A percentile compares a stretch with the other conserved stretches of the same genome.
Conservation (phyloP, 1,140 invertebrate genomes). For the Potamilus streckersoni region DNA sequence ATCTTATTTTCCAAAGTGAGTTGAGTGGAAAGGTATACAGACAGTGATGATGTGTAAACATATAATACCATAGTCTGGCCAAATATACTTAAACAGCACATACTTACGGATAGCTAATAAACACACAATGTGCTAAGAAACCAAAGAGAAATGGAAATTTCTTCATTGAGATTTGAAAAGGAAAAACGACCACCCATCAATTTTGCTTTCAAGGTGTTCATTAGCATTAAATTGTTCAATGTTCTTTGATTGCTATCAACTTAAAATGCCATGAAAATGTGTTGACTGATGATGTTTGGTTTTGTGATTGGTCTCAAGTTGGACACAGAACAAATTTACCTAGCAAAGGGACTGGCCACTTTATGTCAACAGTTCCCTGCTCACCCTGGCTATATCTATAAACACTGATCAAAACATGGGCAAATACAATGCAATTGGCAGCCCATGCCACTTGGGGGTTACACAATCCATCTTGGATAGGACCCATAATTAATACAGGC, state of each 20-base stretch:
- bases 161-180: too few relatives aligned
- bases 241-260: background rate
- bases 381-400: conserved; percentile 22
- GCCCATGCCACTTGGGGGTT: conserved; percentile 18
- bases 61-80: too few relatives aligned
- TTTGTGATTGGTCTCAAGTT: conserved; percentile 33
- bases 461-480: conserved; percentile 12
- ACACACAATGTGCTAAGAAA: too few relatives aligned
- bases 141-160: too few relatives aligned
- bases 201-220: too few relatives aligned
- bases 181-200: too few relatives aligned
- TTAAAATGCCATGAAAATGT: conserved; percentile 28
- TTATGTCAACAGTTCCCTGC: conserved; percentile 19
- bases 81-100: too few relatives aligned
- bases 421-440: conserved; percentile 21
- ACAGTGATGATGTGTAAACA: too few relatives aligned
- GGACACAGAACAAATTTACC: conserved; percentile 30
- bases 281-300: conserved; percentile 31
- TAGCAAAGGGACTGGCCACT: conserved; percentile 27
- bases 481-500: conserved; percentile 30
- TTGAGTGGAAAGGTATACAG: too few relatives aligned
- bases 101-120: too few relatives aligned
- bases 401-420: conserved; percentile 20
- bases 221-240: too few relatives aligned
- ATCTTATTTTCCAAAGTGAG: too few relatives aligned